Conservation (phyloP, 2,888 invertebrate genomes). For the Odontocolon sp. region DNA sequence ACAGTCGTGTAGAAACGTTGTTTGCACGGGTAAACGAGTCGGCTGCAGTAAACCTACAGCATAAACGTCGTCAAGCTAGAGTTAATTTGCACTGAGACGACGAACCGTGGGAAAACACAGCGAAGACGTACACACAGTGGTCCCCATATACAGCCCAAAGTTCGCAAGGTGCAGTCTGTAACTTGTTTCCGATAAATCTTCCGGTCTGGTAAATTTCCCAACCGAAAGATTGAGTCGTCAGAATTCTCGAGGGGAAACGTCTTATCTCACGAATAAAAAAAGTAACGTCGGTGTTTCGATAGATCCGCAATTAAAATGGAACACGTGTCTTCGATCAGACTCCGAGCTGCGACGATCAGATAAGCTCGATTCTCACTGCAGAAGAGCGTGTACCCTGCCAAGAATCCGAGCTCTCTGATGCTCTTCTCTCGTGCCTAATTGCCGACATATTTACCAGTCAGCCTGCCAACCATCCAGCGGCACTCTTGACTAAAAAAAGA, state of each 20-base stretch:
- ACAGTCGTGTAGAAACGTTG: neutral
- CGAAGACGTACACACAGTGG: neutral
- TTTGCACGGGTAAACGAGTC: conserved; percentile 45
- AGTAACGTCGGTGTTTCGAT: conserved; percentile 66
- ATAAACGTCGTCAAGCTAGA: conserved; percentile 31
- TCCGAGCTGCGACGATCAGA: conserved; percentile 67
- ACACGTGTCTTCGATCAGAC: conserved; percentile 73
- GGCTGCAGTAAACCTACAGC: neutral
- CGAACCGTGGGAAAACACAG: conserved; percentile 66
- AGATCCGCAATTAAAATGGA: conserved; percentile 69
- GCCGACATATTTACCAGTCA: conserved; percentile 43
- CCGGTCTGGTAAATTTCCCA: conserved; percentile 10
- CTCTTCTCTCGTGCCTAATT: conserved; percentile 35
- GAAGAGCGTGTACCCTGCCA: conserved; percentile 25
- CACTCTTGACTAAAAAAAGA: neutral
- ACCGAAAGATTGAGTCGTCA: conserved; percentile 46
- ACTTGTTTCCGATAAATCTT: conserved; percentile 35
- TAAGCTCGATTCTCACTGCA: conserved; percentile 71
- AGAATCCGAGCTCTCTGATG: conserved; percentile 27
- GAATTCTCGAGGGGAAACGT: conserved; percentile 5
- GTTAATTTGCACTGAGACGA: conserved; percentile 66
- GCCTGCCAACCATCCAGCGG: no score
- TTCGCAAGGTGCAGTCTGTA: neutral
- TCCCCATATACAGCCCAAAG: neutral
- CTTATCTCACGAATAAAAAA: conserved; percentile 16